Base-by-base conservation (phyloP, 2,888 invertebrate genomes). In the Apodemia zela region DNA sequence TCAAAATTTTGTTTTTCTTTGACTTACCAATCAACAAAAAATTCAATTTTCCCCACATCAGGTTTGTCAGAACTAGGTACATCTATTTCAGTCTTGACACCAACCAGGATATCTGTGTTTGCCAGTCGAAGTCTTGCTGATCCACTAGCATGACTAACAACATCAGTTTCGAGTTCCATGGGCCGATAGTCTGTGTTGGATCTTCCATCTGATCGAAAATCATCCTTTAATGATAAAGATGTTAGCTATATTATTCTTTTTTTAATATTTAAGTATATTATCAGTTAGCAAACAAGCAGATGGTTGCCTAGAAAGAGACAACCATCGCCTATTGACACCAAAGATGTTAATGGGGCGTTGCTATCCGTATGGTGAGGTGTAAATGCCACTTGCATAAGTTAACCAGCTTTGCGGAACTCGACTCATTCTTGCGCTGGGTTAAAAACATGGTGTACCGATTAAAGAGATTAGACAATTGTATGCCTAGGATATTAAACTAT, bases 51-150 rank as follows among this genome's bases (percentile, higher is more conserved):
- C 38, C 99, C 99, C 76, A 95, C 93, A 61, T 94, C 89, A 0
- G 97, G 97, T 68, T 93, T 94, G 38, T 95, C 94, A 5, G 94
- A 93, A 66, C 91, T 93, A 2, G 98, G 98, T 60, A 93, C 89
- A 79, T 97, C 98, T 66, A 98, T 94, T 89, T 98, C 98, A 62
- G 97, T 94, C 92, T 98, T 98, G 0, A 98, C 95, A 49, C 97
- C 97, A 11, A 98, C 98, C 47, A 99, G 91, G 60, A 99, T 94
- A 83, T 99, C 99, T 2, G 99, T 98, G 77, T 97, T 98, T 13
- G 98, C 98, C 73, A 98, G 87, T 38, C 96, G 92, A 11, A 98
- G 87, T 66, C 97, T 93, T 0, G 97, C 95, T 1, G 98, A 98
- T 0, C 98, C 98, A 85, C 96, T 96, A 0, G 97, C 96, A 81